phyloP scores from a whole-genome alignment of 1,140 invertebrate species.

The Belonocnema kinseyi region DNA sequence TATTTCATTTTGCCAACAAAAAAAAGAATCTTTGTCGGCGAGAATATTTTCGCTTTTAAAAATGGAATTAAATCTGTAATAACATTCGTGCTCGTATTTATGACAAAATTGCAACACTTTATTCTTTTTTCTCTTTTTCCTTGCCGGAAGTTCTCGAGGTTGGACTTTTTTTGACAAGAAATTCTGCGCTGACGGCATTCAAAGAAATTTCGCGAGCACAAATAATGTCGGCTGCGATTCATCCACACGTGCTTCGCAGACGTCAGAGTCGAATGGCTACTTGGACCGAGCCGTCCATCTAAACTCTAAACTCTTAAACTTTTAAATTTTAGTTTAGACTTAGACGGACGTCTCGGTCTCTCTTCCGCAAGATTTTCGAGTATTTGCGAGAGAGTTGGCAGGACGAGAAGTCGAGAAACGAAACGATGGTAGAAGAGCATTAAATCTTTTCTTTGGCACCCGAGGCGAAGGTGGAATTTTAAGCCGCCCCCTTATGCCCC shows the following conservation, averaged over 20 bases:
- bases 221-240: slow-evolving; percentile 44
- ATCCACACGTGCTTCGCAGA: slow-evolving; percentile 58
- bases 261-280: slow-evolving; percentile 45
- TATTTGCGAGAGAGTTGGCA: slow-evolving; percentile 16
- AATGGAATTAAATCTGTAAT: no score
- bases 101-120: no score
- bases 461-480: slow-evolving; percentile 60
- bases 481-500: slow-evolving; percentile 51
- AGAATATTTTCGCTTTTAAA: no score
- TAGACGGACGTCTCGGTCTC: background rate
- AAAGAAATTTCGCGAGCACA: slow-evolving; percentile 49
- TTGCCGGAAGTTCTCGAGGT: slow-evolving; percentile 21
- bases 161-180: slow-evolving; percentile 42
- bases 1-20: no score
- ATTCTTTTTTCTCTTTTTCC: background rate
- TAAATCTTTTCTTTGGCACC: slow-evolving; percentile 42
- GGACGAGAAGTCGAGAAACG: background rate
- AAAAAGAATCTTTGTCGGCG: no score
- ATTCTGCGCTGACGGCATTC: slow-evolving; percentile 57
- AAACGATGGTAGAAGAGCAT: background rate
- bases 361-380: slow-evolving; percentile 11
- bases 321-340: background rate
- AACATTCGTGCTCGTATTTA: no score
- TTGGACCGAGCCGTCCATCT: background rate
- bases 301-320: background rate